These are phyloP conservation scores for Tachystola acroxantha DNA, from an alignment of 2,888 invertebrate species.

Conservation along the genomic window DNA sequence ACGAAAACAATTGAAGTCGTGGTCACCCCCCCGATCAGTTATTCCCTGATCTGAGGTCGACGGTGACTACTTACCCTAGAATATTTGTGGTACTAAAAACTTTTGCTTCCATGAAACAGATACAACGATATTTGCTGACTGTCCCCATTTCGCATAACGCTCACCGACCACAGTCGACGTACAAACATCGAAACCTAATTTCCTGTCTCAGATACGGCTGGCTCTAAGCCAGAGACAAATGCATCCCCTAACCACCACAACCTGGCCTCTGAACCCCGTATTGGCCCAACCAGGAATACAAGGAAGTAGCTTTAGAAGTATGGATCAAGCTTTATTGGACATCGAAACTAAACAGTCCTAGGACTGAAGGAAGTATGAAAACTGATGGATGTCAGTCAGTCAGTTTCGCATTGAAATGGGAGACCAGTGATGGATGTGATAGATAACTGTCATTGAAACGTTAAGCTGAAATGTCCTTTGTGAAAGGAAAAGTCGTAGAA, in stretches of 20 bases:
- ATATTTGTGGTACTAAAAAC: too few relatives aligned
- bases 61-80: too few relatives aligned
- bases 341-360: slow-evolving; percentile 28
- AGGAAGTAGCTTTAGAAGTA: slow-evolving; percentile 24
- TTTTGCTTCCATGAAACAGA: too few relatives aligned
- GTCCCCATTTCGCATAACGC: slow-evolving; percentile 33
- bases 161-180: slow-evolving; percentile 40
- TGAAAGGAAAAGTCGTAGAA: too few relatives aligned
- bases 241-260: slow-evolving; percentile 40
- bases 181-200: slow-evolving; percentile 75
- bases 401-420: not conserved
- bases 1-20: too few relatives aligned
- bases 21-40: too few relatives aligned
- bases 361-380: slow-evolving; percentile 36
- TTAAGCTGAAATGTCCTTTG: too few relatives aligned
- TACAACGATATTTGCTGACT: too few relatives aligned
- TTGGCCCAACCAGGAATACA: slow-evolving; percentile 6
- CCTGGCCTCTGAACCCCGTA: slow-evolving; percentile 26
- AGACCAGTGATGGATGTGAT: not conserved
- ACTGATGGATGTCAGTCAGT: slow-evolving; percentile 15
- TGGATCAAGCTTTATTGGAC: slow-evolving; percentile 28
- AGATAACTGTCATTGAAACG: too few relatives aligned
- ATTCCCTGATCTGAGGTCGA: too few relatives aligned
- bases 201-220: slow-evolving; percentile 71
- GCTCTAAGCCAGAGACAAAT: slow-evolving; percentile 71